Evolutionary conservation across 2,888 invertebrate genomes (phyloP).

Genomic region (Tachina lurida): DNA sequence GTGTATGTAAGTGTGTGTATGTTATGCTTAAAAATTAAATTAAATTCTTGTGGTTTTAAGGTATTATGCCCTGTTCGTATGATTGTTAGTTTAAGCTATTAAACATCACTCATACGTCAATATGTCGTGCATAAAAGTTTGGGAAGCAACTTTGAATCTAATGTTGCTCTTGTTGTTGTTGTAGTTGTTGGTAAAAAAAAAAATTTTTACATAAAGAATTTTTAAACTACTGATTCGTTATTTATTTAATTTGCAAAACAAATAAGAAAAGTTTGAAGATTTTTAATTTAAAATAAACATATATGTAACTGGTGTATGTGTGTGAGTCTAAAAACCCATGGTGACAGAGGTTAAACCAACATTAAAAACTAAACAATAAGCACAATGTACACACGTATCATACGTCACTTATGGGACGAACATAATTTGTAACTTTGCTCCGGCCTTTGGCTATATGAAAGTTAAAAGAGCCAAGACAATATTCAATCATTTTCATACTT

Average conservation of each 20-base stretch:
- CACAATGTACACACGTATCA: no score
- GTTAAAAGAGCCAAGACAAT: no score
- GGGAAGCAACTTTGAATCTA: neutral
- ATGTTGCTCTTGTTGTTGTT: no score
- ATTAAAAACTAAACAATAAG: no score
- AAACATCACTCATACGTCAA: constrained; percentile 31
- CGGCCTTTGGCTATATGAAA: no score
- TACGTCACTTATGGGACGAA: no score
- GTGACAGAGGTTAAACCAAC: neutral
- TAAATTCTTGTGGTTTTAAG: constrained; percentile 37
- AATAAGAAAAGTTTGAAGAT: neutral
- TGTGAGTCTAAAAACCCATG: neutral
- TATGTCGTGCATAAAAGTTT: neutral
- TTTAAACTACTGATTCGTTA: neutral
- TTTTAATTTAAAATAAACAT: neutral
- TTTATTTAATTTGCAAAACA: neutral
- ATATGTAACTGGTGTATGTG: no score
- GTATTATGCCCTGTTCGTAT: constrained; percentile 26
- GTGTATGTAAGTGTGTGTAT: neutral
- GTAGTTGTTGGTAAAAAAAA: neutral
- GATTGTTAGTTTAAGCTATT: constrained; percentile 15
- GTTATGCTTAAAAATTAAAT: constrained; percentile 43
- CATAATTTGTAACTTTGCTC: no score
- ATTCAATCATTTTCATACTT: no score
- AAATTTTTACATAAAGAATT: neutral